Conservation (phyloP, 2,113 vertebrate species). For the Oryzias javanicus region DNA sequence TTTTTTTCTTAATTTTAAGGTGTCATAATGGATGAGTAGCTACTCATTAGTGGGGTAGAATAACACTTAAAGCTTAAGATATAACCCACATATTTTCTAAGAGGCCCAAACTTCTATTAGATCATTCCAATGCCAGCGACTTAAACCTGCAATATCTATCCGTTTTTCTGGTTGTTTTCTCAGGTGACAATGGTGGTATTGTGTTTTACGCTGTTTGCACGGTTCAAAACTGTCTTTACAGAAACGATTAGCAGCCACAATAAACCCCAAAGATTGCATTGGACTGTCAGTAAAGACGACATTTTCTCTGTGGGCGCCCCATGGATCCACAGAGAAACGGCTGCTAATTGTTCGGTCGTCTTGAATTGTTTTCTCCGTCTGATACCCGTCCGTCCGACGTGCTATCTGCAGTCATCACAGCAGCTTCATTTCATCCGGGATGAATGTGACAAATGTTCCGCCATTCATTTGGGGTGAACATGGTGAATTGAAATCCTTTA, state of each 20-base stretch:
- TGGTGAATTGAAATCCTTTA: constrained; percentile 4
- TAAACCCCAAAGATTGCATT: constrained; percentile 16
- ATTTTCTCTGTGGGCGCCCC: constrained; percentile 10
- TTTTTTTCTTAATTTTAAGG: constrained; percentile 17
- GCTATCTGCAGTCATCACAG: constrained; percentile 52
- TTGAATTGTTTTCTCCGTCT: constrained; percentile 49
- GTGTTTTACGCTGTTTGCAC: constrained; percentile 53
- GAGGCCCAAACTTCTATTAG: too few relatives aligned
- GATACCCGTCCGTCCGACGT: constrained; percentile 49
- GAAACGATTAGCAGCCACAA: constrained; percentile 69
- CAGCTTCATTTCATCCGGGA: constrained; percentile 67
- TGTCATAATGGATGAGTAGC: constrained; percentile 28
- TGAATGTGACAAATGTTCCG: constrained; percentile 44
- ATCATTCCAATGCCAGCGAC: not conserved
- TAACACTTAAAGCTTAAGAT: constrained; percentile 10
- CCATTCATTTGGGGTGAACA: constrained; percentile 47
- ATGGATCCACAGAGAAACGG: constrained; percentile 56
- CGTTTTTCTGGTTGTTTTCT: not conserved
- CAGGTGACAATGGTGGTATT: constrained; percentile 42
- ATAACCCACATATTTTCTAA: not conserved
- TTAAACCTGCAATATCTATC: not conserved
- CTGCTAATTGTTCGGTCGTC: constrained; percentile 88
- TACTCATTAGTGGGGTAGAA: constrained; percentile 8
- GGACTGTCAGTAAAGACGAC: constrained; percentile 15
- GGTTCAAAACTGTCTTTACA: constrained; percentile 32